Evolutionary conservation across 2,888 invertebrate genomes (phyloP), one percentile per base, ranked within the genome.

Genomic region (Polydrusus cervinus): DNA sequence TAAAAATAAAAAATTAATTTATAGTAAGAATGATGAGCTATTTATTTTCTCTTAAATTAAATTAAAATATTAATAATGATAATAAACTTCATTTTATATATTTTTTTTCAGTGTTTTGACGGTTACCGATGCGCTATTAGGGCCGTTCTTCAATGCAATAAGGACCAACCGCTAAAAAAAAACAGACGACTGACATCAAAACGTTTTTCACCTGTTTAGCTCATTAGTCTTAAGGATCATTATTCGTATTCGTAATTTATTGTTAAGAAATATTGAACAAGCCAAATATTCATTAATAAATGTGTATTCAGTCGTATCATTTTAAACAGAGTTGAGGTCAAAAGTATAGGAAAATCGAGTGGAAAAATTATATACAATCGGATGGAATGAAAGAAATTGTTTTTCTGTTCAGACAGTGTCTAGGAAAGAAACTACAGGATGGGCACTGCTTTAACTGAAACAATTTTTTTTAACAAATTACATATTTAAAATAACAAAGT

Each of bases 121-220:
- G 87, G 83, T 86, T 87, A 86, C 87, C 87, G 83, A 84, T 86
- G 81, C 83, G 85, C 85, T 86, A 82, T 79, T 87, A 85, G 85
- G 86, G 86, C 86, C 86, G 86, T 86, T 87, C 87, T 84, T 85
- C 80, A 68, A 84, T 86, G 87, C 87, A 87, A 87, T 86, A 87
- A 87, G 87, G 87, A 87, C 87, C 87, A 87, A 87, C 85, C 85
- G 84, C 84, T 85, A 47, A 45, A 67, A 69, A 38, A 71, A 60
- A 66, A 84, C 84, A 82, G 86, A 87, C 87, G 87, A 87, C 87
- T 87, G 87, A 87, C 85, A 87, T 85, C 85, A 57, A 64, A 69
- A 74, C 66, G 53, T 76, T 86, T 76, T 78, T 85, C 85, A 85
- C 83, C 70, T 66, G 74, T 77, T 81, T 84, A 84, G 86, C 83